A percentile compares a stretch with the other conserved stretches of the same genome.
phyloP scores from a whole-genome alignment of 2,113 vertebrate species.

The Ovibos moschatus region DNA sequence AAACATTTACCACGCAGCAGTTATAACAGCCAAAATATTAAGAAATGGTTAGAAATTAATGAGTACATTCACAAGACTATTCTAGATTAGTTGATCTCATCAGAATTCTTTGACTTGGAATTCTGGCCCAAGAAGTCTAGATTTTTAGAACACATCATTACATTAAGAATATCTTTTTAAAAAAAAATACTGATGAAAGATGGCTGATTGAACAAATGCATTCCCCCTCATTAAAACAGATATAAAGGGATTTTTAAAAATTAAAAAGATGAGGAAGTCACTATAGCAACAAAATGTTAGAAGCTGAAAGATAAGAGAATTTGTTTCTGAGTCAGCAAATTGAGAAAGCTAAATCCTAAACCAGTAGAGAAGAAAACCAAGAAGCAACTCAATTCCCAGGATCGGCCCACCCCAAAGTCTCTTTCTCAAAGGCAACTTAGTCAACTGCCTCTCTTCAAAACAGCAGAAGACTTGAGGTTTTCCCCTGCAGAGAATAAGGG shows the following conservation, averaged over 20 bases:
- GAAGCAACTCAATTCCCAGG: background rate
- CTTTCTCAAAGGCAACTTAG: background rate
- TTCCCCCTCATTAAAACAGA: background rate
- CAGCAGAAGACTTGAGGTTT: background rate
- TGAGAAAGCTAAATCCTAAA: background rate
- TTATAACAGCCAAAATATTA: background rate
- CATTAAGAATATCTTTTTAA: background rate
- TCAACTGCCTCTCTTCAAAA: background rate
- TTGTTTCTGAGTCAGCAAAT: background rate
- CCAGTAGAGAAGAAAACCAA: background rate
- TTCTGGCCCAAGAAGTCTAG: constrained; percentile 2
- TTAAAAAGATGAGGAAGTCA: background rate
- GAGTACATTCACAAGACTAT: background rate
- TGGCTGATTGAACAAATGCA: background rate
- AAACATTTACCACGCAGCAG: constrained; percentile 2
- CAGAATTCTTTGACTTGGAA: constrained; percentile 10
- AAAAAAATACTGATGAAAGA: background rate
- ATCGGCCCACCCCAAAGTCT: fast-evolving
- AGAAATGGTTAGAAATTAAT: constrained; percentile 15
- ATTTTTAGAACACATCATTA: constrained; percentile 3
- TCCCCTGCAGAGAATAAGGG: background rate
- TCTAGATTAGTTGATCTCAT: background rate
- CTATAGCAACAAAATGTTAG: background rate
- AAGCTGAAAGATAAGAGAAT: background rate
- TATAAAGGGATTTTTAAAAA: constrained; percentile 3